Base-by-base conservation (phyloP, 1,140 invertebrate genomes). In the Trissolcus basalis region DNA sequence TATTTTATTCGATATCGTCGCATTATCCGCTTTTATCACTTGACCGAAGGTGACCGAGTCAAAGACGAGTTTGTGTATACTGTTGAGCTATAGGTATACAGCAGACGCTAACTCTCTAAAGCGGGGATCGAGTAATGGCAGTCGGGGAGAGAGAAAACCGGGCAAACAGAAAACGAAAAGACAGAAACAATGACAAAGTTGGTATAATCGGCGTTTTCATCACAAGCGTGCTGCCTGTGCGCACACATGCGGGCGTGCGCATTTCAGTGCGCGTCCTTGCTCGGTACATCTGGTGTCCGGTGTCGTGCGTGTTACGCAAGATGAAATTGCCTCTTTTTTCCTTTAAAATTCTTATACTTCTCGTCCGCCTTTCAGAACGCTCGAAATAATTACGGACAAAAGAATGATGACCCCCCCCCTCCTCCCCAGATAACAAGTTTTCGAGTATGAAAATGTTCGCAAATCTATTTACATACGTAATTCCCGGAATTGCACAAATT, bases 271-370 rank as follows among this genome's bases (percentile, higher is more conserved):
- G 54, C 73, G 74, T 67, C 74, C 74, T 77, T 77, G 74, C 32
- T 48, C 63, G 61, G 16, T 71, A 63, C 74, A 77, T 77, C 67
- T 71, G 19, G 19, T 27, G 19, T 27, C 19, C 19, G 19, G 19
- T 27, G 74, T 68, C 68, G 65, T 60, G 60, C 60, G 60, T 61
- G 74, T 77, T 77, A 71, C 58, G 68, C 63, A 77, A 77, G 68
- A 56, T 71, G 56, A 77, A 77, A 77, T 76, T 76, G 32, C 49
- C 55, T 53, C 55, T 76, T 49, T 49, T 14, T 39, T 49, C 35
- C 19, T 39, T 27, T 27, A 27, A 27, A 1, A 27, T 27, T 27
- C 19, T 27, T 27, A 27, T n/a, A n/a, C n/a, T n/a, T n/a, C n/a
- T n/a, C n/a, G n/a, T n/a, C n/a, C n/a, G n/a, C n/a, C n/a, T n/a